Conservation (phyloP, 2,797 vertebrate genomes). For the Leptatherina wallacei region DNA sequence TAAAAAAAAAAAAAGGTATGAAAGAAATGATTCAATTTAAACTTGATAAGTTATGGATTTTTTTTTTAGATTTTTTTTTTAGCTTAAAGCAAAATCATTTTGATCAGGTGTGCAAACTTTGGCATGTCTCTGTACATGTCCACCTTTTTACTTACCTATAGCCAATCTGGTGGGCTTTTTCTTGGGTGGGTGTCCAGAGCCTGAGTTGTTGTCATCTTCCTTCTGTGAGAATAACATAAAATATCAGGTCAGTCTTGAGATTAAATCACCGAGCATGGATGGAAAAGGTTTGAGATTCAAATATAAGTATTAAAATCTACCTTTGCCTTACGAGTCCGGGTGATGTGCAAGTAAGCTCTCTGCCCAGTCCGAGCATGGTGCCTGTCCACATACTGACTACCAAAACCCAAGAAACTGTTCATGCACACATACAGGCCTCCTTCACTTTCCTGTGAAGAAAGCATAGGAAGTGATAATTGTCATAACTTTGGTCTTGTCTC, state of each 20-base stretch:
- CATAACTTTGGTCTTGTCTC: not conserved
- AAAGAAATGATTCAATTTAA: not conserved
- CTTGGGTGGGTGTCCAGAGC: constrained; percentile 94
- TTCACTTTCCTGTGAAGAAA: constrained; percentile 88
- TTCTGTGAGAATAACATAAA: constrained; percentile 78
- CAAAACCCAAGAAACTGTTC: constrained; percentile 97
- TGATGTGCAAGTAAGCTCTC: constrained; percentile 94
- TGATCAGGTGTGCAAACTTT: not conserved
- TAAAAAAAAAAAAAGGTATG: not conserved
- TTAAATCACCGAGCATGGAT: not conserved
- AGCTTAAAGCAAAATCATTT: not conserved
- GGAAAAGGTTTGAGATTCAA: not conserved
- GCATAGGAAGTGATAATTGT: not conserved
- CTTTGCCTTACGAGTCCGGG: constrained; percentile 88
- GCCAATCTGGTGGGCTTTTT: constrained; percentile 98
- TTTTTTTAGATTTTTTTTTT: not conserved
- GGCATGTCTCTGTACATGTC: not conserved
- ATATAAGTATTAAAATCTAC: constrained; percentile 49
- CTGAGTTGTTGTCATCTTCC: constrained; percentile 90
- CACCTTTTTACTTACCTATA: constrained; percentile 85
- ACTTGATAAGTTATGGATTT: not conserved
- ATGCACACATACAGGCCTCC: constrained; percentile 97
- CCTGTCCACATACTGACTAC: constrained; percentile 92
- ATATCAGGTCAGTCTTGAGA: not conserved
- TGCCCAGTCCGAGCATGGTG: constrained; percentile 92